Conservation (phyloP, 1,140 invertebrate species). For the Hesperophylax magnus region DNA sequence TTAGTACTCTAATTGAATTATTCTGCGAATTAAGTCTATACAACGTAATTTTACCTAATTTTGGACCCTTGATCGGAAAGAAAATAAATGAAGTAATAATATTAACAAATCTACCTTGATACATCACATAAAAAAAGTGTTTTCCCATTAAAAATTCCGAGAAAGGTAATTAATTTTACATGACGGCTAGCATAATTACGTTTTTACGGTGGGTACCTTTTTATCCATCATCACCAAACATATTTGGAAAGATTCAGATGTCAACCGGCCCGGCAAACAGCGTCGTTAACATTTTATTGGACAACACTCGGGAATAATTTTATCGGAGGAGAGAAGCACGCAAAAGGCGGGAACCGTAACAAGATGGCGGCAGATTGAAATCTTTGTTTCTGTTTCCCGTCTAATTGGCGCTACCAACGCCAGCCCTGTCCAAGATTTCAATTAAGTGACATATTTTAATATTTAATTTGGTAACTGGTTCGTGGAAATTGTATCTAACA, state of each 20-base stretch:
- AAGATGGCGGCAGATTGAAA: slow-evolving; percentile 37
- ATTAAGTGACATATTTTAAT: no score
- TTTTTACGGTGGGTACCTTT: background rate
- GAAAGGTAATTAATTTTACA: no score
- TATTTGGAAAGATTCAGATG: slow-evolving; percentile 16
- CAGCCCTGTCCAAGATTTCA: background rate
- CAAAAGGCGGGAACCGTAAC: background rate
- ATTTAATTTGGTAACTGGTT: no score
- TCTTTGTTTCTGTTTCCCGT: slow-evolving; percentile 22
- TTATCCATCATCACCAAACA: background rate
- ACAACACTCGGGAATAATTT: slow-evolving; percentile 35
- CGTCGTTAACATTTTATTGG: slow-evolving; percentile 38
- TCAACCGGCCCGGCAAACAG: background rate
- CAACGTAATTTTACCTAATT: no score
- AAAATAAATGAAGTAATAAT: no score
- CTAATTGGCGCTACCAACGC: slow-evolving; percentile 31
- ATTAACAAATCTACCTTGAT: no score
- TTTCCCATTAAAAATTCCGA: no score
- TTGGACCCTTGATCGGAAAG: no score
- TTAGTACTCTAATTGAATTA: no score
- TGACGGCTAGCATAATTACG: background rate
- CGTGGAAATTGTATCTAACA: no score
- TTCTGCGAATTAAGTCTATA: no score
- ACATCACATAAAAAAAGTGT: no score
- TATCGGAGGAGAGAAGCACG: slow-evolving; percentile 4